Conservation (phyloP, 2,797 vertebrate genomes). For the Sarcophilus harrisii region DNA sequence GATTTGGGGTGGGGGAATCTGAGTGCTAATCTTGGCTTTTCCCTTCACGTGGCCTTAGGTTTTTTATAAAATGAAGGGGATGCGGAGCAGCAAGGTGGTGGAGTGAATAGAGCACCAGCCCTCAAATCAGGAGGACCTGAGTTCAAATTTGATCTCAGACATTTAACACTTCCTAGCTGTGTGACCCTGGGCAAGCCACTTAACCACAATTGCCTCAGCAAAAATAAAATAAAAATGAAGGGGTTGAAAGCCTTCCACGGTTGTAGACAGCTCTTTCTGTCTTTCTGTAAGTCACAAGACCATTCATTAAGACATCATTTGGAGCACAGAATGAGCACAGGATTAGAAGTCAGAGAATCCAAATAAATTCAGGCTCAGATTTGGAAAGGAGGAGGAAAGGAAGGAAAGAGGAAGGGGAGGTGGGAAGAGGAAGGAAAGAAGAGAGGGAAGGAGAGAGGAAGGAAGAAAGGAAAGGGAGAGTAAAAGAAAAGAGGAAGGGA, state of each 20-base stretch:
- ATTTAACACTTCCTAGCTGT: too few relatives aligned
- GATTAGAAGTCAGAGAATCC: background rate
- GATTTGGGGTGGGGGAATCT: background rate
- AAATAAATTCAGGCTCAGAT: background rate
- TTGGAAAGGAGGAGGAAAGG: background rate
- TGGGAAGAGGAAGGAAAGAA: background rate
- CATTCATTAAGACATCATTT: background rate
- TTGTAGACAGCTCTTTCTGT: background rate
- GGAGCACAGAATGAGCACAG: background rate
- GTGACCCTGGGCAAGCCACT: too few relatives aligned
- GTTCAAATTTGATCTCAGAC: too few relatives aligned
- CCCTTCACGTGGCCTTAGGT: background rate
- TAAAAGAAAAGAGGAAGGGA: too few relatives aligned
- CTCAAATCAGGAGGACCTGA: too few relatives aligned
- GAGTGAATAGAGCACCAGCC: too few relatives aligned
- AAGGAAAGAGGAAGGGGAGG: too few relatives aligned
- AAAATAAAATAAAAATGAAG: background rate
- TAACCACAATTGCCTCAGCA: too few relatives aligned
- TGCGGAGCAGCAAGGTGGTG: background rate
- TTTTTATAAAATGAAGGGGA: background rate
- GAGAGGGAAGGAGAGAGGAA: background rate
- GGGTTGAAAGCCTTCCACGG: background rate
- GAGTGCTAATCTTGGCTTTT: background rate
- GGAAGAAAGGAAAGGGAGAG: background rate
- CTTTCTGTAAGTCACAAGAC: background rate